These are phyloP conservation scores for Pipistrellus kuhlii DNA, from an alignment of 2,797 vertebrate genomes.

Conservation along the genomic window DNA sequence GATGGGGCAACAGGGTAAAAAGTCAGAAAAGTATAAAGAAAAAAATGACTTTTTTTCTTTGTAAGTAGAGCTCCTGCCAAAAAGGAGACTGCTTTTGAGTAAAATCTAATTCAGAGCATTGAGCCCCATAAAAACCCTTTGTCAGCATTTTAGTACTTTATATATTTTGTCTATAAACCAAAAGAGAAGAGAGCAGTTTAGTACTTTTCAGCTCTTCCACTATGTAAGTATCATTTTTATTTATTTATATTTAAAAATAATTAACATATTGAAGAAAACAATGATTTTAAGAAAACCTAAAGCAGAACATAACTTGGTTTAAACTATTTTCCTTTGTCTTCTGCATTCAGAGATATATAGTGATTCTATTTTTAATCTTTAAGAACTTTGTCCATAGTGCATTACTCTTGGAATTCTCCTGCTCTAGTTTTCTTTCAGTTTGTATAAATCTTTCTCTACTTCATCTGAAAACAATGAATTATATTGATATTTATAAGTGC, in stretches of 20 bases:
- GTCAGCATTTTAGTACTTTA: slow-evolving; percentile 22
- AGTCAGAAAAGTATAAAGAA: slow-evolving; percentile 26
- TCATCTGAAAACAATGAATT: neutral
- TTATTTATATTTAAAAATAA: slow-evolving; percentile 61
- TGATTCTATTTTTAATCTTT: slow-evolving; percentile 57
- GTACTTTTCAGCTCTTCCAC: neutral
- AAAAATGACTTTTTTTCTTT: slow-evolving; percentile 50
- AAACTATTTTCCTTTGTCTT: slow-evolving; percentile 49
- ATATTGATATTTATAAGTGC: neutral
- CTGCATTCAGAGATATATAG: slow-evolving; percentile 20
- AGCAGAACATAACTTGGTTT: neutral
- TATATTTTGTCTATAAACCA: slow-evolving; percentile 50
- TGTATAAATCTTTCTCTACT: slow-evolving; percentile 36
- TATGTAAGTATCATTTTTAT: slow-evolving; percentile 18
- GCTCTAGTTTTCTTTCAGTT: slow-evolving; percentile 19
- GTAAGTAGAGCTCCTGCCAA: slow-evolving; percentile 16
- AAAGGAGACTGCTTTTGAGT: slow-evolving; percentile 28
- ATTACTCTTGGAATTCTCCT: slow-evolving; percentile 13
- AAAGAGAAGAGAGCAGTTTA: neutral
- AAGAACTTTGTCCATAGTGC: neutral
- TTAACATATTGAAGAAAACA: neutral
- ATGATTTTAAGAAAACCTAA: neutral
- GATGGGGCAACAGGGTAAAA: neutral
- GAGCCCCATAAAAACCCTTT: neutral
- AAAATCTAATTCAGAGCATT: slow-evolving; percentile 33